A percentile compares a stretch with the other conserved stretches of the same genome.
Conservation (phyloP, 2,888 invertebrate genomes). For the Diaphora mendica region DNA sequence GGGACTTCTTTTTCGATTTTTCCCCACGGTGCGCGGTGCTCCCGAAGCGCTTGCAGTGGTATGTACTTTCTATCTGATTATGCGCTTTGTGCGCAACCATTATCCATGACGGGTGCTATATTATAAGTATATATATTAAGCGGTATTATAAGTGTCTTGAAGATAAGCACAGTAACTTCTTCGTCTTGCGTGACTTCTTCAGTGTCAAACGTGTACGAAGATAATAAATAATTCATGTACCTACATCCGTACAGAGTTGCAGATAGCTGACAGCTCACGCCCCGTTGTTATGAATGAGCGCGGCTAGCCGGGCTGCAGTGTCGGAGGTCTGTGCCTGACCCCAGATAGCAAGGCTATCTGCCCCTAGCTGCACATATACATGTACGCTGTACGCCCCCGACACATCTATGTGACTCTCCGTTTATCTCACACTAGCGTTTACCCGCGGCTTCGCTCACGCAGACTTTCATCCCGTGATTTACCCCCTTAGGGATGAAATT, state of each 20-base stretch:
- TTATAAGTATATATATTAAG: too few relatives aligned
- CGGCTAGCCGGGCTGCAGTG: neutral
- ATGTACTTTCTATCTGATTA: too few relatives aligned
- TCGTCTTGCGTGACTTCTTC: neutral
- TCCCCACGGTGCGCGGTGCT: too few relatives aligned
- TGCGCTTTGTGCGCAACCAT: too few relatives aligned
- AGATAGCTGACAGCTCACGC: neutral
- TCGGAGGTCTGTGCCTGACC: slow-evolving; percentile 6
- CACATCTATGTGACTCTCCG: neutral
- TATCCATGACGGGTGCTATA: too few relatives aligned
- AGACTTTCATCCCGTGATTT: too few relatives aligned
- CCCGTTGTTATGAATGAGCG: slow-evolving; percentile 3
- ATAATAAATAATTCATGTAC: neutral
- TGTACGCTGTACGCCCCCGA: neutral
- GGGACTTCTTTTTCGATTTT: too few relatives aligned
- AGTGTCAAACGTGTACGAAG: neutral
- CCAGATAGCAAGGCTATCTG: slow-evolving; percentile 13
- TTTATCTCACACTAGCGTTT: neutral
- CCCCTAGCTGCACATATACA: neutral
- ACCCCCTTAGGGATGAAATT: too few relatives aligned
- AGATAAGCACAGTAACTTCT: neutral
- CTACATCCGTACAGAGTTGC: neutral
- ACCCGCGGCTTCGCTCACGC: too few relatives aligned
- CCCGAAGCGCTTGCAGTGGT: too few relatives aligned
- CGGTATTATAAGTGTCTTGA: too few relatives aligned